Conservation (phyloP, 2,113 vertebrate genomes). For the Ranitomeya variabilis region DNA sequence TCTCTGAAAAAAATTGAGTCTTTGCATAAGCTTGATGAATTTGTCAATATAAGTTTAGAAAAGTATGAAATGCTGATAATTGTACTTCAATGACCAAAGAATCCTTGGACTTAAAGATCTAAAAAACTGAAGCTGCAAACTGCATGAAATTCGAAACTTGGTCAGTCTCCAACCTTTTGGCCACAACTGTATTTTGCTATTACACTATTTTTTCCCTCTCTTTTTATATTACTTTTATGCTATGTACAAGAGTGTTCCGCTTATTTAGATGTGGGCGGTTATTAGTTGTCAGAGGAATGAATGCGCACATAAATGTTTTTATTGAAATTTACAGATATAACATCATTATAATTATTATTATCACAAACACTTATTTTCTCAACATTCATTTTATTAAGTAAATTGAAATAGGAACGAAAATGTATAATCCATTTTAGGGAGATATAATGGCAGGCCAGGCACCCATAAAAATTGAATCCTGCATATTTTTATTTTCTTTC, state of each 20-base stretch:
- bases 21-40: no score
- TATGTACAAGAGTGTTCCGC: neutral
- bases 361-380: neutral
- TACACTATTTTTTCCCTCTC: neutral
- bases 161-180: no score
- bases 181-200: no score
- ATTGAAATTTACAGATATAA: neutral
- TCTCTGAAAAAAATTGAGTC: no score
- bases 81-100: no score
- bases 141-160: no score
- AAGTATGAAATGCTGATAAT: no score
- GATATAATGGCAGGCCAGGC: neutral
- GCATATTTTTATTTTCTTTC: slow-evolving; percentile 1
- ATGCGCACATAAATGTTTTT: neutral
- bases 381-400: neutral
- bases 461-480: neutral
- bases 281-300: neutral
- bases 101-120: no score
- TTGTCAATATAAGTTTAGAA: no score
- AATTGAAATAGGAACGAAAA: neutral
- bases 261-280: neutral
- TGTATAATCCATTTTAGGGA: neutral
- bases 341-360: neutral
- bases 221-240: neutral
- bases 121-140: no score